Evolutionary conservation across 64 coral and sea anemone genomes (phyloP).

Genomic region (Trachythela sp.): DNA sequence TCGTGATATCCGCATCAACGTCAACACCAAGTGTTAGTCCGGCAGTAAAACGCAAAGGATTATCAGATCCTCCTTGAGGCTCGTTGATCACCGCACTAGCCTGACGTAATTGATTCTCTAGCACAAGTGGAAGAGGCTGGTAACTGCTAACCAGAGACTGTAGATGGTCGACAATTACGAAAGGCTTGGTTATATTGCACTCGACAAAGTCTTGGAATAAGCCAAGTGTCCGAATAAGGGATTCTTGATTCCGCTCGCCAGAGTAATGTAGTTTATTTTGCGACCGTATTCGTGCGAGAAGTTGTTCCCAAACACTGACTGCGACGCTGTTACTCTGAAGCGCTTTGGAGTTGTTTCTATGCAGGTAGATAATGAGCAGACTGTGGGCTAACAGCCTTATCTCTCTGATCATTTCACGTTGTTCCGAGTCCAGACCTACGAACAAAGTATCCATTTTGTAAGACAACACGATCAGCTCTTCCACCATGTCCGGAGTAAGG

Average conservation of each 20-base stretch:
- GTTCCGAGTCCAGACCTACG: constrained; percentile 38
- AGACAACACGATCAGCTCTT: constrained; percentile 67
- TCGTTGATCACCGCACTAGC: constrained; percentile 65
- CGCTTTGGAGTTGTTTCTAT: constrained; percentile 49
- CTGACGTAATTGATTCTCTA: constrained; percentile 57
- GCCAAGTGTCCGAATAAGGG: constrained; percentile 62
- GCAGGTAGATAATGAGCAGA: constrained; percentile 63
- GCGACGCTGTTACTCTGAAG: constrained; percentile 25
- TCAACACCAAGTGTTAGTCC: constrained; percentile 76
- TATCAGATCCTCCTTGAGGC: constrained; percentile 85
- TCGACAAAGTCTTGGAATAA: constrained; percentile 85
- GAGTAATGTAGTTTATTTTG: constrained; percentile 54
- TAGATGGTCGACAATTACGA: constrained; percentile 60
- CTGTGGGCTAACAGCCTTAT: constrained; percentile 76
- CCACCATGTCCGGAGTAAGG: constrained; percentile 49
- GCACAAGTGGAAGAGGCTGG: constrained; percentile 37
- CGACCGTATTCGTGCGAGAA: constrained; percentile 69
- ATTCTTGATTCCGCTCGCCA: constrained; percentile 48
- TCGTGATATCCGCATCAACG: constrained; percentile 83
- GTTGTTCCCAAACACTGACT: constrained; percentile 80
- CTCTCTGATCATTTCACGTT: constrained; percentile 54
- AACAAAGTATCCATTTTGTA: constrained; percentile 82
- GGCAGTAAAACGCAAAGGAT: constrained; percentile 79
- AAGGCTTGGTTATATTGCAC: constrained; percentile 89
- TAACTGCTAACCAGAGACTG: constrained; percentile 59